Evolutionary conservation across 2,797 vertebrate species (phyloP).

Genomic region (Periophthalmus magnuspinnatus): DNA sequence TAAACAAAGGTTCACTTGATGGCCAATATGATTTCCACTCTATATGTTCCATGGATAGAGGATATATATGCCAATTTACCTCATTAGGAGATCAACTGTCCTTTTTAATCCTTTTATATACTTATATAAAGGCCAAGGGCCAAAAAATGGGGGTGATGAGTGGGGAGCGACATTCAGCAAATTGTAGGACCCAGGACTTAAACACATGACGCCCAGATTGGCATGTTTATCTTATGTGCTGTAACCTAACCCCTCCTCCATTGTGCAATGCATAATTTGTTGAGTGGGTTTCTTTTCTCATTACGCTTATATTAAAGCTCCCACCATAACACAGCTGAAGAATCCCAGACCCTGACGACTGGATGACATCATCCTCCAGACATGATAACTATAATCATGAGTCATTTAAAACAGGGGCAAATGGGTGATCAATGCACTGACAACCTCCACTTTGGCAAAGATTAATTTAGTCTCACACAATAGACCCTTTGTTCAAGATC

Average conservation of each 20-base stretch:
- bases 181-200: too few species aligned
- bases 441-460: constrained; percentile 50
- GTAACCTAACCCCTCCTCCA: background rate
- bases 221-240: background rate
- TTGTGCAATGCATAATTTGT: background rate
- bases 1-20: too few species aligned
- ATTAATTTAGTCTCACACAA: constrained; percentile 40
- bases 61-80: too few species aligned
- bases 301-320: constrained; percentile 40
- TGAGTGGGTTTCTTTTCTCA: constrained; percentile 5
- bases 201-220: too few species aligned
- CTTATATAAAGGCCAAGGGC: too few species aligned
- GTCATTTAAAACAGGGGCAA: constrained; percentile 42
- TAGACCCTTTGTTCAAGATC: constrained; percentile 40
- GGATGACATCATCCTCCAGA: constrained; percentile 21
- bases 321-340: constrained; percentile 57
- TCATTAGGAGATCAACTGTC: too few species aligned
- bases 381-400: constrained; percentile 62
- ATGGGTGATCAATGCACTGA: constrained; percentile 40
- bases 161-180: too few species aligned
- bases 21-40: too few species aligned
- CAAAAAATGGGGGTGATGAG: too few species aligned
- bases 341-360: constrained; percentile 17
- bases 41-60: too few species aligned
- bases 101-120: too few species aligned